Evolutionary conservation across 2,113 vertebrate species (phyloP).

Genomic region (Centropus unirufus): DNA sequence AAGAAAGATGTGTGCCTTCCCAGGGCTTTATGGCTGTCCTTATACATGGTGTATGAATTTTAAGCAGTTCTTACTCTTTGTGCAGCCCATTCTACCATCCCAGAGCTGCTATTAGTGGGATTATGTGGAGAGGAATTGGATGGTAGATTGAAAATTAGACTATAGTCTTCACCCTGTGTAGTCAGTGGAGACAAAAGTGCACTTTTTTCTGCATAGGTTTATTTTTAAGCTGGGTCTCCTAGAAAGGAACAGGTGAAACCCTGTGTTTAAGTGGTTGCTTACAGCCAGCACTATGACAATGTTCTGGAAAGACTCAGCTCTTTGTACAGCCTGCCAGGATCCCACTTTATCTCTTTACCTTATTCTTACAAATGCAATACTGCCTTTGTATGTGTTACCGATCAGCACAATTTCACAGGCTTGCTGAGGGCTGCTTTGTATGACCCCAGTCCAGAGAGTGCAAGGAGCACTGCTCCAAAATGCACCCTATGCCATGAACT

Average conservation of each 20-base stretch:
- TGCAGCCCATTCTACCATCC: background rate
- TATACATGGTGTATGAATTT: background rate
- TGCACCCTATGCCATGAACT: accelerated
- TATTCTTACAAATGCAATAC: background rate
- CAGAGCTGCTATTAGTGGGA: background rate
- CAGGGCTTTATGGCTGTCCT: background rate
- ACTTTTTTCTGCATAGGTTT: background rate
- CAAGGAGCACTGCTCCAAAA: background rate
- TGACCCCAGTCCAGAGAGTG: background rate
- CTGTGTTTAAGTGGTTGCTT: background rate
- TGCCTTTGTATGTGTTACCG: background rate
- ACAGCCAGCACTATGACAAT: background rate
- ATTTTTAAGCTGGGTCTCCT: background rate
- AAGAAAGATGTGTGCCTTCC: background rate
- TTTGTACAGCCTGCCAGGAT: background rate
- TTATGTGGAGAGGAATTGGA: background rate
- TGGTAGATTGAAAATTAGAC: background rate
- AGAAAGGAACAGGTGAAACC: background rate
- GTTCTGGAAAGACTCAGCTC: background rate
- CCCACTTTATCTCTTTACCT: background rate
- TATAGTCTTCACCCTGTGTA: background rate
- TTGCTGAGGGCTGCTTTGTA: background rate
- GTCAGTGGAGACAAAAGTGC: background rate
- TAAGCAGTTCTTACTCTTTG: background rate
- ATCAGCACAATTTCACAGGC: background rate